These are phyloP conservation scores for Abscondita cerata DNA, from an alignment of 2,888 invertebrate species.

Conservation along the genomic window DNA sequence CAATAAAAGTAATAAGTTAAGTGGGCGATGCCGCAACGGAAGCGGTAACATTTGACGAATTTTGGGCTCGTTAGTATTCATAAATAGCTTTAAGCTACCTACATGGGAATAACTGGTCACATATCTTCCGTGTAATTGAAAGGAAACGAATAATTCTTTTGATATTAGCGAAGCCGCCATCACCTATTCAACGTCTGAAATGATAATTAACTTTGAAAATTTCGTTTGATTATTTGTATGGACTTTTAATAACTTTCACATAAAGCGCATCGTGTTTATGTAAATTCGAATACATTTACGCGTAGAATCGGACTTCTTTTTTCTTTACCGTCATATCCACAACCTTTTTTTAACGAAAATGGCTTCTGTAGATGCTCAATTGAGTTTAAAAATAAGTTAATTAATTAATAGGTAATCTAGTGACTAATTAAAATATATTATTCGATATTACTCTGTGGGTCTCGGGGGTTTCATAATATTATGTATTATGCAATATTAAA, in stretches of 20 bases:
- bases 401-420: too few species aligned
- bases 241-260: conserved; percentile 32
- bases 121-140: conserved; percentile 52
- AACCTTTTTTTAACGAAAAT: too few species aligned
- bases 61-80: conserved; percentile 58
- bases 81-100: conserved; percentile 53
- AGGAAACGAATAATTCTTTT: conserved; percentile 51
- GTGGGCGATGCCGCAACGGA: conserved; percentile 46
- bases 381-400: too few species aligned
- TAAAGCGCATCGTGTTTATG: neutral
- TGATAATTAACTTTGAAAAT: conserved; percentile 46
- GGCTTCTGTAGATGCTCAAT: too few species aligned
- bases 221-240: conserved; percentile 24
- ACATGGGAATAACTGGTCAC: conserved; percentile 48
- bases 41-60: conserved; percentile 57
- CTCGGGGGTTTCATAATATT: too few species aligned
- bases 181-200: conserved; percentile 44
- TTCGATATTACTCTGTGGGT: too few species aligned
- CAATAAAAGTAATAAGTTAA: conserved; percentile 5
- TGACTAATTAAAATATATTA: too few species aligned
- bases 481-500: too few species aligned
- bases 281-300: too few species aligned
- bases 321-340: too few species aligned
- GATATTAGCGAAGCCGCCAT: conserved; percentile 38
- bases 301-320: neutral